Evolutionary conservation across 2,888 invertebrate genomes (phyloP).

Genomic region (Latrodectus elegans): DNA sequence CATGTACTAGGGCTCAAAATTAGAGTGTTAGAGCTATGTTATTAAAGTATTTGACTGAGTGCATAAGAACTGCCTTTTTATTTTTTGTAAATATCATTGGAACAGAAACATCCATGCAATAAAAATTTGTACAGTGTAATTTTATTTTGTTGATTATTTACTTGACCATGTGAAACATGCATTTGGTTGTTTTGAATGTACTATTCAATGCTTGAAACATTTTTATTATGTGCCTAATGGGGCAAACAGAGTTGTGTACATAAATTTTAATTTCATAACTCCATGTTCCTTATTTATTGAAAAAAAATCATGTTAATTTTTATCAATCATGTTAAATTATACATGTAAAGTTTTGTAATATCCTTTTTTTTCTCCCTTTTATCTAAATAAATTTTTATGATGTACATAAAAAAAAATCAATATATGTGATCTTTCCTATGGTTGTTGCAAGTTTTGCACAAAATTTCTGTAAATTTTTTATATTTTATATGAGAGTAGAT

Average conservation of each 20-base stretch:
- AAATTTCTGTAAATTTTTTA: slow-evolving; percentile 68
- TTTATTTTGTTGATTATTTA: slow-evolving; percentile 46
- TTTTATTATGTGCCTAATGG: slow-evolving; percentile 25
- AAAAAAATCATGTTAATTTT: slow-evolving; percentile 62
- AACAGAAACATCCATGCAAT: slow-evolving; percentile 19
- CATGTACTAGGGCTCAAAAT: background rate
- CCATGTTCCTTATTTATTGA: slow-evolving; percentile 65
- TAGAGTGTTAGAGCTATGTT: background rate
- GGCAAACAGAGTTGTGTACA: slow-evolving; percentile 56
- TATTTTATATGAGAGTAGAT: slow-evolving; percentile 61
- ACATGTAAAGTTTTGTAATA: slow-evolving; percentile 66
- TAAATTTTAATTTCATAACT: slow-evolving; percentile 67
- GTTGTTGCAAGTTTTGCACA: slow-evolving; percentile 64
- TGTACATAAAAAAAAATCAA: slow-evolving; percentile 63
- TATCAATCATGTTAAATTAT: slow-evolving; percentile 64
- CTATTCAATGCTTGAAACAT: slow-evolving; percentile 24
- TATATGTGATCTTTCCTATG: slow-evolving; percentile 56
- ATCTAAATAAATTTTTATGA: slow-evolving; percentile 50
- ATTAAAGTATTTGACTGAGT: slow-evolving; percentile 16
- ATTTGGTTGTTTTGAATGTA: slow-evolving; percentile 40
- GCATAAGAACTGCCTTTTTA: slow-evolving; percentile 5
- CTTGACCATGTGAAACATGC: slow-evolving; percentile 24
- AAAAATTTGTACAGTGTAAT: slow-evolving; percentile 59
- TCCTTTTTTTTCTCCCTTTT: slow-evolving; percentile 50
- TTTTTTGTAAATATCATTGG: slow-evolving; percentile 41